Percentiles rank a stretch among this genome's conserved stretches.
Conservation (phyloP, 2,888 invertebrate genomes). For the Iselma pallidipennis region DNA sequence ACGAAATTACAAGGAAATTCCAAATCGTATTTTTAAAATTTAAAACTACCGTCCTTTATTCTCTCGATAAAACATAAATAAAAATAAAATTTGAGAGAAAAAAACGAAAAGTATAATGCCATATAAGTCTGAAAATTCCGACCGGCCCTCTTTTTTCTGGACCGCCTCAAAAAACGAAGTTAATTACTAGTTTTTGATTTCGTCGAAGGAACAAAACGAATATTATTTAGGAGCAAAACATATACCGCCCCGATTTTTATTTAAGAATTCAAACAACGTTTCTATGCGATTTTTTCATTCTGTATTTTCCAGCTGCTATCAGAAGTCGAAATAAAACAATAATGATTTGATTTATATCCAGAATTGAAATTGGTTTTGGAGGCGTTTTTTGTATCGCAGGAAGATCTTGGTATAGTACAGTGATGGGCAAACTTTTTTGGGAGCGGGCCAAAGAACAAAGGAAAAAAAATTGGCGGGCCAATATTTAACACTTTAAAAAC, state of each 20-base stretch:
- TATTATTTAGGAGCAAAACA: not conserved
- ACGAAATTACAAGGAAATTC: not conserved
- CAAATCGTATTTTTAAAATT: not conserved
- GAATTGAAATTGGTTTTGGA: not conserved
- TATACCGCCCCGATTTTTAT: not conserved
- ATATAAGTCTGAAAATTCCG: not conserved
- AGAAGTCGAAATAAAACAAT: not conserved
- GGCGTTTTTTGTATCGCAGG: not conserved
- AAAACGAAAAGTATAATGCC: too few species aligned
- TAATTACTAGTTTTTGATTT: not conserved
- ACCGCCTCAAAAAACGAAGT: not conserved
- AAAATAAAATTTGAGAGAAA: not conserved
- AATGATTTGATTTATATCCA: not conserved
- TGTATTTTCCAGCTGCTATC: not conserved
- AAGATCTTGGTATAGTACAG: too few species aligned
- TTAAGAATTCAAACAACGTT: not conserved
- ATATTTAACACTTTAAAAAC: too few species aligned
- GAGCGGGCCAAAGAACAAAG: too few species aligned
- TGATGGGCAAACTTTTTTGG: too few species aligned
- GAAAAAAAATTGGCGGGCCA: too few species aligned
- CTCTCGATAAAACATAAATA: not conserved
- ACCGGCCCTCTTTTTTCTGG: not conserved
- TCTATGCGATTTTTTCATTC: not conserved
- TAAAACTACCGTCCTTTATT: not conserved
- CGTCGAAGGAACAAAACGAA: not conserved